Evolutionary conservation across 2,888 invertebrate species (phyloP), one percentile per base, ranked within the genome.

Genomic region (Lasioglossum villosulum): DNA sequence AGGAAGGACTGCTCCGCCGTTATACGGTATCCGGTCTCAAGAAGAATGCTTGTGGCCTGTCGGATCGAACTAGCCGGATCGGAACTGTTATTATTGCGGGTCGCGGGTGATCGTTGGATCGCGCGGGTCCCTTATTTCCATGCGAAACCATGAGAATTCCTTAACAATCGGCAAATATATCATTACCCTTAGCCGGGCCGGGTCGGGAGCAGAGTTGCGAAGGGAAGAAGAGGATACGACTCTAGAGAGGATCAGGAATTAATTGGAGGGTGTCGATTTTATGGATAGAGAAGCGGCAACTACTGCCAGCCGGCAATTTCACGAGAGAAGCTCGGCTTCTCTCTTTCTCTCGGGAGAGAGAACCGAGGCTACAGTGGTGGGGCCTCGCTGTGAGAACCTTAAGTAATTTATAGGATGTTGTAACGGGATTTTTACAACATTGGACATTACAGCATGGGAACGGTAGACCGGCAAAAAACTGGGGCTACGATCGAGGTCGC

Each of bases 391-490:
- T 92, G 93, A 89, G 92, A 93, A 93, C 92, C 88, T 91, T 90
- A 83, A 89, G 92, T 93, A 93, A 93, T 93, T 93, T 93, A 93
- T 92, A 91, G 91, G 91, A 92, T 89, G 91, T 92, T 90, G 92
- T 91, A 91, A 91, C 88, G 87, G 91, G 84, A 93, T 93, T 93
- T 93, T 93, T 93, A 91, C 89, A 87, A 91, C 88, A 90, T 91
- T 92, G 90, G 93, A 93, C 92, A 90, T 89, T 82, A 90, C 92
- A 82, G 90, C 92, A 91, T 93, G 93, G 91, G 93, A 93, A 93
- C 93, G 91, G 92, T 89, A 88, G 91, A 87, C 90, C 85, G 88
- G 91, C 91, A 92, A 93, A 92, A 93, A 93, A 93, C 91, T 92
- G 90, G 92, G 89, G 88, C 92, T 92, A 86, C 90, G 90, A 93